Evolutionary conservation across 2,888 invertebrate genomes (phyloP), one percentile per base, ranked within the genome.

Genomic region (Tipula lateralis): DNA sequence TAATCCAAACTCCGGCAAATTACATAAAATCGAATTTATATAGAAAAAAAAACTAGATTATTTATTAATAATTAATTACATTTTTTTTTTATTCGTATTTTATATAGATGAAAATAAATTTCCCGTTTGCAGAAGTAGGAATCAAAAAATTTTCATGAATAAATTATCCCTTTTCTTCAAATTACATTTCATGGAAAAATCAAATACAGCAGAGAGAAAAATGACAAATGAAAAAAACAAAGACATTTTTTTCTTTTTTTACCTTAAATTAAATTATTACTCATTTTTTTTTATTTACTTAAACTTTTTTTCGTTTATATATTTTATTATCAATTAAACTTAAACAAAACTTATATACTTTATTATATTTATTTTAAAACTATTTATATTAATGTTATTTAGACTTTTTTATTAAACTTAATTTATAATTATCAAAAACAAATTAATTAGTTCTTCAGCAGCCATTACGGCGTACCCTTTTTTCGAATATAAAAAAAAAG

Each of bases 401-500:
- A 66, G 24, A 66, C 24, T 19, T 66, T 16, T 66, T 24, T 66
- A 66, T 83, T 36, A 29, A 36, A 83, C 83, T 83, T 84, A 34
- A 84, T 84, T 84, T 84, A 34, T 84, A 44, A 50, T 84, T 84
- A 84, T 84, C 50, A 29, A 66, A 66, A 29, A 84, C 50, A 50
- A 84, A 50, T 84, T 84, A 84, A 44, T 84, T 84, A 84, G 44
- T 84, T 84, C 39, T 83, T 83, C 83, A 44, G 84, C 84, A 84
- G 84, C 84, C 84, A 84, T 84, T 84, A 84, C 84, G 50, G 84
- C 84, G 84, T 84, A 34, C 44, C 50, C 50, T 84, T 84, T 36
- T 84, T 84, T 84, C 44, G 32, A 30, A 83, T 34, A 19, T 83
- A 34, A 30, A 32, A 83, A 30, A 30, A 83, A 83, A 30, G 30